Evolutionary conservation across 2,113 vertebrate species (phyloP), one percentile per base, ranked within the genome.

Genomic region (Takifugu flavidus): DNA sequence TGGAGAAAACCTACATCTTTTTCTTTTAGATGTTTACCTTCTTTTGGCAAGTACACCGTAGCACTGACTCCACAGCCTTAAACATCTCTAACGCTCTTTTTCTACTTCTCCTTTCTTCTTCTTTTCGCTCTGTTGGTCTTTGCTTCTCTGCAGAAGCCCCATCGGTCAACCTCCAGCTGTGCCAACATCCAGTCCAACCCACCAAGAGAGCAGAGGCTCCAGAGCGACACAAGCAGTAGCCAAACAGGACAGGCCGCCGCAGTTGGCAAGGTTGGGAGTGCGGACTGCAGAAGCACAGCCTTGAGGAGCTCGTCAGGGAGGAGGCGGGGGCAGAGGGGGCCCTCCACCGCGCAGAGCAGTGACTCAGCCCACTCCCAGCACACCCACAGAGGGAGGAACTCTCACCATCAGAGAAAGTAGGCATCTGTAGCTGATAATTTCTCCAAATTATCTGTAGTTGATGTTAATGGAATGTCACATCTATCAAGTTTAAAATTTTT

Each of bases 281-380:
- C 74, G 57, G 91, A 89, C 25, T 88, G 82, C 64, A 92, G 74
- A 65, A 83, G 71, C 43, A 3, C 53, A 26, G 86, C 52, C 64
- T 78, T 86, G 39, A 89, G 88, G 56, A 89, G 87, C 20, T 88
- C 92, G 1, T 82, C 87, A 0, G 80, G 89, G 51, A 93, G 90
- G 64, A 90, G 87, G 51, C 90, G 90, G 25, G 90, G 90, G 65
- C 89, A 91, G 78, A 90, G 91, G 49, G 83, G 86, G 2, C 88
- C 88, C 53, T 93, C 94, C 15, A 91, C 93, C n/a, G 92, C 91
- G 68, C 89, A 90, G 72, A 98, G 95, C 93, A 95, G 94, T 49
- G 94, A 95, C 88, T 96, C 95, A 1, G 89, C 86, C 70, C 93
- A 84, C 72, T 93, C 91, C 11, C 89, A 74, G 52, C 88, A 82